Conservation (phyloP, 2,888 invertebrate species). For the Lingula anatina region DNA sequence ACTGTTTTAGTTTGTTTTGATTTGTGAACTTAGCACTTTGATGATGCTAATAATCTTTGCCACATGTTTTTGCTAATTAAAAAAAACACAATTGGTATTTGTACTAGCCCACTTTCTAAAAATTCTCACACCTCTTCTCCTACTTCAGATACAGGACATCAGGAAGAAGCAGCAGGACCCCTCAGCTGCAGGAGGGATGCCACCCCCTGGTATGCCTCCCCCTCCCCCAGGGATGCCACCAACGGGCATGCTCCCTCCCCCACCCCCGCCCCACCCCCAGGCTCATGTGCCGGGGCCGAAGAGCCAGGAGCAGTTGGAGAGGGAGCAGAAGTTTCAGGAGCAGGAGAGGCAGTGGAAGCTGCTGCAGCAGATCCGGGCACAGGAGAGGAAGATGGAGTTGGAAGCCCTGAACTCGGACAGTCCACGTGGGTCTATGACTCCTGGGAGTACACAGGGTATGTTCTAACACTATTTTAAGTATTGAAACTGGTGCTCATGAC, state of each 20-base stretch:
- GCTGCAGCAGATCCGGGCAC: background rate
- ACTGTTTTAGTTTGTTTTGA: too few relatives aligned
- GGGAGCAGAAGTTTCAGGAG: background rate
- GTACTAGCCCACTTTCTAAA: too few relatives aligned
- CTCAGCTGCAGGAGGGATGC: background rate
- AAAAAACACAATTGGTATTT: too few relatives aligned
- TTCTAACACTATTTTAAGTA: too few relatives aligned
- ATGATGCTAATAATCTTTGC: too few relatives aligned
- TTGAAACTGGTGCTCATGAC: too few relatives aligned
- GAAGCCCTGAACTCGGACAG: background rate
- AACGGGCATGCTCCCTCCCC: constrained; percentile 1
- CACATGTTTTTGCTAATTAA: too few relatives aligned
- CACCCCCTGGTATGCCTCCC: constrained; percentile 10
- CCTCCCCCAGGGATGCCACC: constrained; percentile 16
- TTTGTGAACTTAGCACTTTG: too few relatives aligned
- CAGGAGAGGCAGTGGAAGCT: constrained; percentile 2
- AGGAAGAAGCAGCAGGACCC: constrained; percentile 9
- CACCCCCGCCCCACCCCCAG: constrained; percentile 7
- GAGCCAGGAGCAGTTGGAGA: constrained; percentile 5
- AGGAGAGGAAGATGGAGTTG: too few relatives aligned
- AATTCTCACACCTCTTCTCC: too few relatives aligned
- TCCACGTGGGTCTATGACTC: background rate
- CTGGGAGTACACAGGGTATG: too few relatives aligned
- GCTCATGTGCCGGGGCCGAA: constrained; percentile 3
- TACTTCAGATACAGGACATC: constrained; percentile 1